Conservation (phyloP, 2,888 invertebrate species). For the Drosophila siamana region DNA sequence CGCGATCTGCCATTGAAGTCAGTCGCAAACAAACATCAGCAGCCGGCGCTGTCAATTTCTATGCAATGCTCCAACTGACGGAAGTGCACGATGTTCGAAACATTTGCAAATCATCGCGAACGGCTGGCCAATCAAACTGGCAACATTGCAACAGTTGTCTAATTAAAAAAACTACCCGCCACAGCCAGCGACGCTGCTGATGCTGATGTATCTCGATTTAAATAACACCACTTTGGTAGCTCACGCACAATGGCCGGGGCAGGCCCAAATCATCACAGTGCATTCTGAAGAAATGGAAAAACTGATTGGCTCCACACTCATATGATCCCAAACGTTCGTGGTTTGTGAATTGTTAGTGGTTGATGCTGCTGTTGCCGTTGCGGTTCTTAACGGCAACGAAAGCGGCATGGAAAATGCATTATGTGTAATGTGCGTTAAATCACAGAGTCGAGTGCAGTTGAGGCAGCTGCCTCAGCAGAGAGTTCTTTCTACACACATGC, state of each 20-base stretch:
- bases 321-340: constrained; percentile 47
- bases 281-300: constrained; percentile 46
- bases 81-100: constrained; percentile 44
- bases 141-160: constrained; percentile 25
- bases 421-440: constrained; percentile 74
- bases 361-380: constrained; percentile 48
- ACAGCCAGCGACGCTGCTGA: constrained; percentile 12
- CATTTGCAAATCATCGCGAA: constrained; percentile 63
- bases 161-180: constrained; percentile 44
- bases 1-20: constrained; percentile 48
- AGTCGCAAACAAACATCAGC: constrained; percentile 21
- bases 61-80: constrained; percentile 48
- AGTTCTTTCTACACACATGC: constrained; percentile 51
- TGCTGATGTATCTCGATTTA: constrained; percentile 44
- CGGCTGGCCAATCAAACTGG: constrained; percentile 24
- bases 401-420: constrained; percentile 76
- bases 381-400: constrained; percentile 62
- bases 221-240: constrained; percentile 60
- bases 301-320: constrained; percentile 56
- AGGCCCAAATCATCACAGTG: constrained; percentile 34
- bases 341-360: constrained; percentile 60
- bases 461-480: constrained; percentile 27
- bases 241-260: constrained; percentile 62
- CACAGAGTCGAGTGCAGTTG: constrained; percentile 47
- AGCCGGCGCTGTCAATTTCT: constrained; percentile 39